Conservation (phyloP, 2,888 invertebrate species). For the Callimorpha dominula region DNA sequence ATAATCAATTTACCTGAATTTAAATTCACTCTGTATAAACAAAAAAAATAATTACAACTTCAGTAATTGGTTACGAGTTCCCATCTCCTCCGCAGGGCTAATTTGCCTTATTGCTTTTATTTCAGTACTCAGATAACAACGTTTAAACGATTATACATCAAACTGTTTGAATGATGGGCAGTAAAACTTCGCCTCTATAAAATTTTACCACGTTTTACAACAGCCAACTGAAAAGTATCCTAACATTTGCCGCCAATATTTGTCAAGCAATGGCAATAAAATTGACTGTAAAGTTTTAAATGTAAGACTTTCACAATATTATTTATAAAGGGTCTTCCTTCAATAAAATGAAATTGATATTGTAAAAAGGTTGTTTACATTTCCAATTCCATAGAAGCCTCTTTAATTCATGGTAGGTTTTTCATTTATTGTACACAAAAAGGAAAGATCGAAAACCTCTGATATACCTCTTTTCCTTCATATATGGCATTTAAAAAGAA, state of each 20-base stretch:
- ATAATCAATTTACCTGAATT: not conserved
- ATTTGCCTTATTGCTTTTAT: conserved; percentile 6
- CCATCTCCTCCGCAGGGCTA: not conserved
- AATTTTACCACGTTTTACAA: conserved; percentile 33
- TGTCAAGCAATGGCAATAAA: conserved; percentile 42
- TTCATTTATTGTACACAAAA: too few relatives aligned
- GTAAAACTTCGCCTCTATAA: conserved; percentile 34
- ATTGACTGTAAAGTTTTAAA: conserved; percentile 44
- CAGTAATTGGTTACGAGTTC: not conserved
- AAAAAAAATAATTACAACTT: not conserved
- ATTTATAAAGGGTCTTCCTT: not conserved
- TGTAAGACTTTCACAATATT: conserved; percentile 9
- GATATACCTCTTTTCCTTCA: too few relatives aligned
- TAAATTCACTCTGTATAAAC: not conserved
- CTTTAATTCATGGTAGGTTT: not conserved
- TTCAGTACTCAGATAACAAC: conserved; percentile 11
- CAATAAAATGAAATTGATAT: not conserved
- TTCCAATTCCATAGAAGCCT: not conserved
- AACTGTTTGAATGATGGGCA: conserved; percentile 18
- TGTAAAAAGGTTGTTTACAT: not conserved
- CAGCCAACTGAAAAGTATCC: conserved; percentile 18
- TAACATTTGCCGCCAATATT: conserved; percentile 12
- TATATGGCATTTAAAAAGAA: too few relatives aligned
- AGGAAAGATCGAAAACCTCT: too few relatives aligned
- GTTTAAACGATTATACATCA: conserved; percentile 16